Evolutionary conservation across 2,888 invertebrate species (phyloP), one percentile per base, ranked within the genome.

Genomic region (Odontothrips loti): DNA sequence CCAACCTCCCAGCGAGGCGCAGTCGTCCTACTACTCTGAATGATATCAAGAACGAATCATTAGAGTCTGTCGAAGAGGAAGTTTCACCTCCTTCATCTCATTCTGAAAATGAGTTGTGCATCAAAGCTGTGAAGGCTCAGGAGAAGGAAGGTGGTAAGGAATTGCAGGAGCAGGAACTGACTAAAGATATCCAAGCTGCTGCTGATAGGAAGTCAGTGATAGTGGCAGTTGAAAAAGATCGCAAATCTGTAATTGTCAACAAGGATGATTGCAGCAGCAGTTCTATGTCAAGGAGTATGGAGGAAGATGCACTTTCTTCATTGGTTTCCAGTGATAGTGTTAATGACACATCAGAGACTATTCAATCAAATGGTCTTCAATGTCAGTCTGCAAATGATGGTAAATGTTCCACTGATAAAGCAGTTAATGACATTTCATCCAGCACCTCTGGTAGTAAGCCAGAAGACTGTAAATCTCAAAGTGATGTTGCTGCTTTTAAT

Each of bases 201-300:
- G 12, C 68, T 27, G 68, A 75, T 27, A 23, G 68, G 23, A 75
- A 27, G 27, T 75, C 68, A 12, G 68, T 75, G 12, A 75, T 75
- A 27, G 68, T 75, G 68, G 9, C 68, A 4, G n/a, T 58, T 20
- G 58, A 58, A 58, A 10, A 58, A n/a, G 68, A 75, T 75, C 68
- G 68, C 12, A 75, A 75, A 12, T 75, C 68, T 75, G 68, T 75
- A 9, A 75, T 75, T 75, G 68, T 75, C 8, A 75, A 75, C 12
- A 75, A 27, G 23, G 68, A 75, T 75, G 23, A 75, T 75, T 75
- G 68, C 68, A 6, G 23, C 68, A 75, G 23, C 27, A 58, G 20
- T 17, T 58, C 15, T 58, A 1, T 15, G 58, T 58, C 58, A 58
- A 58, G 15, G 15, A 20, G 20, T 15, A 58, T 0, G 11, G 17